Conservation (phyloP, 2,797 vertebrate species). For the Brotula barbata region DNA sequence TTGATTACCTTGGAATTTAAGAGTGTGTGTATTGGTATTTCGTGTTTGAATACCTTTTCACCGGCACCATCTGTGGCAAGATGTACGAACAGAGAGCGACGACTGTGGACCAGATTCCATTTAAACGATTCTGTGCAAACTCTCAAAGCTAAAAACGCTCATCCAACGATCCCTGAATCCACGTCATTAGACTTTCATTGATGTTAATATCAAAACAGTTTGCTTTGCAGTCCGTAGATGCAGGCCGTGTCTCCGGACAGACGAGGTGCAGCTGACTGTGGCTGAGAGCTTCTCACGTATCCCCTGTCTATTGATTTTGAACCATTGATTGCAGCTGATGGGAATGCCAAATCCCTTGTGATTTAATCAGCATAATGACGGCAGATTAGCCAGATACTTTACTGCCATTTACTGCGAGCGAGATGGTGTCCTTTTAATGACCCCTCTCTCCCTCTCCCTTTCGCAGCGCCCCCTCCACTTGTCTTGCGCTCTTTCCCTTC, state of each 20-base stretch:
- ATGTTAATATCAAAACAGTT: slow-evolving; percentile 42
- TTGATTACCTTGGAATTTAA: no score
- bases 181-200: slow-evolving; percentile 54
- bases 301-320: slow-evolving; percentile 77
- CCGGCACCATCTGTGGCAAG: slow-evolving; percentile 28
- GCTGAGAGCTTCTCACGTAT: slow-evolving; percentile 68
- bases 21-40: slow-evolving; percentile 25
- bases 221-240: slow-evolving; percentile 39
- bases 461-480: background rate
- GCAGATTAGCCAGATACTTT: slow-evolving; percentile 82
- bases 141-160: slow-evolving; percentile 48
- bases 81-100: slow-evolving; percentile 21
- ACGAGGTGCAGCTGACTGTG: slow-evolving; percentile 48
- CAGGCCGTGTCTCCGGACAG: slow-evolving; percentile 30
- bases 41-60: slow-evolving; percentile 19
- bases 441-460: slow-evolving; percentile 63
- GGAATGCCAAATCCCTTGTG: slow-evolving; percentile 77
- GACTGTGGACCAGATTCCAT: slow-evolving; percentile 38
- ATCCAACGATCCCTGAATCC: slow-evolving; percentile 55
- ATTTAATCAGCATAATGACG: slow-evolving; percentile 84
- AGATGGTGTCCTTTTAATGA: slow-evolving; percentile 83
- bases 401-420: slow-evolving; percentile 76
- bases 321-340: slow-evolving; percentile 82
- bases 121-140: slow-evolving; percentile 51
- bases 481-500: slow-evolving; percentile 46